Evolutionary conservation across 2,113 vertebrate genomes (phyloP).

Genomic region (Zootoca vivipara): DNA sequence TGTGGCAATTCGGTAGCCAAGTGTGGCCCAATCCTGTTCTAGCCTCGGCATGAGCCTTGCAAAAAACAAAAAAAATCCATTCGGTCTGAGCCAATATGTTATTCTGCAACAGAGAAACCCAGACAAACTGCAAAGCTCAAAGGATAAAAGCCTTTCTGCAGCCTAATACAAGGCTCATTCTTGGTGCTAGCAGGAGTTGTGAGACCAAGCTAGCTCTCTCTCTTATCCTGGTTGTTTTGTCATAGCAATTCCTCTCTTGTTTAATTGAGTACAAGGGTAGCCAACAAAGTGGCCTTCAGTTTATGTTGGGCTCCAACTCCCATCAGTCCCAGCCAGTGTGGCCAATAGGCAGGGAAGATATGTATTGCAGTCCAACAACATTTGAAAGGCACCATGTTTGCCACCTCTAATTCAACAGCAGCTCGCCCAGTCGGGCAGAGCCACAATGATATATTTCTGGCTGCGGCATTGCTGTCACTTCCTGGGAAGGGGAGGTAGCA

Average conservation of each 20-base stretch:
- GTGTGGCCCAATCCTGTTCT: neutral
- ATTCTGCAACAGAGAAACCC: neutral
- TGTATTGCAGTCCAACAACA: too few species aligned
- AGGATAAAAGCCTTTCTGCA: neutral
- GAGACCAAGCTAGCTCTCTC: neutral
- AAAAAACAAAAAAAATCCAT: neutral
- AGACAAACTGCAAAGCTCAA: neutral
- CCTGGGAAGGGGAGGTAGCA: too few species aligned
- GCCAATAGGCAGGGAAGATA: too few species aligned
- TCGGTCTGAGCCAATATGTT: neutral
- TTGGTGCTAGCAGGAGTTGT: neutral
- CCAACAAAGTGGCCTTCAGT: too few species aligned
- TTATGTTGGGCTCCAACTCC: too few species aligned
- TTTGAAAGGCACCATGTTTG: too few species aligned
- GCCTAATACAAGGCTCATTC: neutral
- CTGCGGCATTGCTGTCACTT: too few species aligned
- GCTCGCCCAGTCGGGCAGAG: too few species aligned
- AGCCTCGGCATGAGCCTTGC: neutral
- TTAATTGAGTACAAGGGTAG: neutral
- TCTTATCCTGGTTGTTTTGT: neutral
- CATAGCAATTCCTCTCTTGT: neutral
- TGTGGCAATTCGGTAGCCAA: neutral
- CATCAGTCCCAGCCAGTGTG: too few species aligned
- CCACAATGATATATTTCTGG: too few species aligned
- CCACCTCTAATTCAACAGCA: too few species aligned